A percentile compares a stretch with the other conserved stretches of the same genome.
Conservation (phyloP, 2,888 invertebrate species). For the Dermolepida albohirtum region DNA sequence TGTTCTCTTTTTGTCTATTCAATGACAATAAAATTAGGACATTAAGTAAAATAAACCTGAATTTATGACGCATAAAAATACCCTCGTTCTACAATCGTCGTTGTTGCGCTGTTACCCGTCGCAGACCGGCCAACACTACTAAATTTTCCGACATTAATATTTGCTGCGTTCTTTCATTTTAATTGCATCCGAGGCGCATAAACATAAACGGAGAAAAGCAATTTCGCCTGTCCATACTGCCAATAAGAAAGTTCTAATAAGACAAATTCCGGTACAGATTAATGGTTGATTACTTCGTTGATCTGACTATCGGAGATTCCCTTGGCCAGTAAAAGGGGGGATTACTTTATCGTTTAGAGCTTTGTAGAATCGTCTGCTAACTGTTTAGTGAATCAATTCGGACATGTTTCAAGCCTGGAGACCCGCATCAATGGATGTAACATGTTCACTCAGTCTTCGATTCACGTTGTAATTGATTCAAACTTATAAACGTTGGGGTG, state of each 20-base stretch:
- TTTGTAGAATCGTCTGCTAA: slow-evolving; percentile 61
- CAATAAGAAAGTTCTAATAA: slow-evolving; percentile 45
- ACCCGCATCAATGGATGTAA: slow-evolving; percentile 44
- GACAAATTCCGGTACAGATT: slow-evolving; percentile 46
- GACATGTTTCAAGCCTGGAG: slow-evolving; percentile 53
- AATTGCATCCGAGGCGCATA: slow-evolving; percentile 22
- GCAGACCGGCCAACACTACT: background rate
- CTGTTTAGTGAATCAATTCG: slow-evolving; percentile 59
- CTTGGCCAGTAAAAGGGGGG: slow-evolving; percentile 50
- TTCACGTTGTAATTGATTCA: slow-evolving; percentile 47
- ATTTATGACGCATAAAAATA: slow-evolving; percentile 23
- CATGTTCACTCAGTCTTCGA: slow-evolving; percentile 46
- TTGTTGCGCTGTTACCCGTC: slow-evolving; percentile 5
- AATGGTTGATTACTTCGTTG: slow-evolving; percentile 45
- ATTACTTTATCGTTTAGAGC: slow-evolving; percentile 62
- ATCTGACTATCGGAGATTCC: slow-evolving; percentile 44
- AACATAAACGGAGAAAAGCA: slow-evolving; percentile 29
- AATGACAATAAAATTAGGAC: slow-evolving; percentile 24
- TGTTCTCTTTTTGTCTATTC: background rate
- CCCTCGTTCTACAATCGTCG: slow-evolving; percentile 25
- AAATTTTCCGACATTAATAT: slow-evolving; percentile 30
- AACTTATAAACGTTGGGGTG: slow-evolving; percentile 8
- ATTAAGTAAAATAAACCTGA: slow-evolving; percentile 15
- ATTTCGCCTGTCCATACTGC: slow-evolving; percentile 36
- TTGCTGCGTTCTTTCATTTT: slow-evolving; percentile 24